Conservation (phyloP, 1,140 invertebrate species). For the Zelostemma sp. region DNA sequence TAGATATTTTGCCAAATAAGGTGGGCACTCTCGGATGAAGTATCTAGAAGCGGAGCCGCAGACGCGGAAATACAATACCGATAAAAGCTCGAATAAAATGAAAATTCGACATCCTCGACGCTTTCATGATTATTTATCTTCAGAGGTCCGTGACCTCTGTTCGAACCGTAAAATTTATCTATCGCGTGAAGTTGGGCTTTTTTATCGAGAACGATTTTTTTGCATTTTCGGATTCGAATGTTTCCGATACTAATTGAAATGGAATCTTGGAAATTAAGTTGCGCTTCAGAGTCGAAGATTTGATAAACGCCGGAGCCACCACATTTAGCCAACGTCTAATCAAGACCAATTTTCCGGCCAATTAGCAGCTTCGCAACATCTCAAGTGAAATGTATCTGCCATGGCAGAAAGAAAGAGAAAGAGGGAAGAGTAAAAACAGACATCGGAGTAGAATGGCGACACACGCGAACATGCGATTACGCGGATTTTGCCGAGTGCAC, state of each 20-base stretch:
- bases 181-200: no score
- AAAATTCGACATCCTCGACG: no score
- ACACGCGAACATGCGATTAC: no score
- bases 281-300: no score
- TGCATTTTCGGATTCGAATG: no score
- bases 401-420: not conserved
- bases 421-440: no score
- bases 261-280: no score
- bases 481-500: not conserved
- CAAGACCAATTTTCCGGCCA: slow-evolving; percentile 44
- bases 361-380: not conserved
- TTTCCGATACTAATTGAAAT: no score
- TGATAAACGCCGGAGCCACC: slow-evolving; percentile 8
- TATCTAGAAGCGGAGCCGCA: not conserved
- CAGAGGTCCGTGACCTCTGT: no score
- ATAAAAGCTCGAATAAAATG: slow-evolving; percentile 9
- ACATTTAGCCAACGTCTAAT: slow-evolving; percentile 35
- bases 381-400: slow-evolving; percentile 12
- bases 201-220: no score
- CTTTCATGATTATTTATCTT: no score
- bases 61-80: slow-evolving; percentile 11
- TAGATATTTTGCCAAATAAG: slow-evolving; percentile 6
- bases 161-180: no score
- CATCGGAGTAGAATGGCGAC: not conserved
- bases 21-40: not conserved